These are phyloP conservation scores for Oegoconia quadripuncta DNA, from an alignment of 2,888 invertebrate species.

Conservation along the genomic window DNA sequence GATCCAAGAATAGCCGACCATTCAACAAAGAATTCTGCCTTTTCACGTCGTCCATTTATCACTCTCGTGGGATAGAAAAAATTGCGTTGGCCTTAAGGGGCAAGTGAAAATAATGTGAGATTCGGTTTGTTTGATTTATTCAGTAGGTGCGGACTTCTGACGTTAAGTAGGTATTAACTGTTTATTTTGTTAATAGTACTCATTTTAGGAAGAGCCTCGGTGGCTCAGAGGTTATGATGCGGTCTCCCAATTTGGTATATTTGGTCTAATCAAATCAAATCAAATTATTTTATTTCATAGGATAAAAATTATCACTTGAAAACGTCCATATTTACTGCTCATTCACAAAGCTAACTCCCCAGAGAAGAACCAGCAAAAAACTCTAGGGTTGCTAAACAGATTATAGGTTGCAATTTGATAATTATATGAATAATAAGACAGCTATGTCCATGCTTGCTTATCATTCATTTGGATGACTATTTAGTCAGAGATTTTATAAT, in stretches of 20 bases:
- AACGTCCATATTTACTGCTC: too few species aligned
- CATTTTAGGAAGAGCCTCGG: background rate
- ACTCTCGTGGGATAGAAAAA: constrained; percentile 52
- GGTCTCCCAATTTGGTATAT: background rate
- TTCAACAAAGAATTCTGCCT: constrained; percentile 46
- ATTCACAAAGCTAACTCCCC: too few species aligned
- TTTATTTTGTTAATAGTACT: constrained; percentile 8
- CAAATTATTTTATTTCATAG: too few species aligned
- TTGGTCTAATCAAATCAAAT: too few species aligned
- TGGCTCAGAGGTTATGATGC: background rate
- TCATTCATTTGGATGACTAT: too few species aligned
- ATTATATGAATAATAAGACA: too few species aligned
- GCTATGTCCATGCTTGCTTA: too few species aligned
- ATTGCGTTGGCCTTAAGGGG: constrained; percentile 49
- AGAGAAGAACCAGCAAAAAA: too few species aligned
- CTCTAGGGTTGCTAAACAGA: too few species aligned
- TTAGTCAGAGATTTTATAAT: too few species aligned
- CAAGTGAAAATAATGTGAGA: constrained; percentile 50
- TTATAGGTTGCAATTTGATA: too few species aligned
- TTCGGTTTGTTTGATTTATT: constrained; percentile 14
- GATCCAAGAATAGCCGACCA: constrained; percentile 27
- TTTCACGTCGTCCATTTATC: constrained; percentile 58
- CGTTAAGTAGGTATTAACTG: constrained; percentile 9
- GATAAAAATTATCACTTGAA: too few species aligned
- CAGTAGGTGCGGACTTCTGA: constrained; percentile 3